phyloP scores from a whole-genome alignment of 2,888 invertebrate genomes.

The Molanna angustata region DNA sequence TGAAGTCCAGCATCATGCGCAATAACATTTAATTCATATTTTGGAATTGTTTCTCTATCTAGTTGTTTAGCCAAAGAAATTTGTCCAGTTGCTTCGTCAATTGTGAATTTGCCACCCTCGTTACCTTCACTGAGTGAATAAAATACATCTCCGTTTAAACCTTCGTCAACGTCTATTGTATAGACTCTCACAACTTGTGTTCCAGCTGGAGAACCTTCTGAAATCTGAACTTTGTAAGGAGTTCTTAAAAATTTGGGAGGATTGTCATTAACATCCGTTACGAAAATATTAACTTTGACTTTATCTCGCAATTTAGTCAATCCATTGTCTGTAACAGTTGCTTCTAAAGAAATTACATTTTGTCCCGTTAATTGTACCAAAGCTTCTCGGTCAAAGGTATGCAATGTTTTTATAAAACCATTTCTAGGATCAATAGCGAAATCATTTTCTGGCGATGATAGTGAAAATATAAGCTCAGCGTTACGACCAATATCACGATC shows the following conservation, averaged over 20 bases:
- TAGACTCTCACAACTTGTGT: slow-evolving; percentile 83
- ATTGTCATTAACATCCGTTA: slow-evolving; percentile 91
- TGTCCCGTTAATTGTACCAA: slow-evolving; percentile 74
- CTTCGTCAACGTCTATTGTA: slow-evolving; percentile 85
- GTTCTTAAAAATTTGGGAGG: slow-evolving; percentile 78
- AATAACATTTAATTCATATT: slow-evolving; percentile 74
- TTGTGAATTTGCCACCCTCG: slow-evolving; percentile 70
- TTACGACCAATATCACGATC: slow-evolving; percentile 90
- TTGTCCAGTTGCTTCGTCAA: slow-evolving; percentile 90
- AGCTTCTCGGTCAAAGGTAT: slow-evolving; percentile 86
- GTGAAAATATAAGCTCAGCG: slow-evolving; percentile 83
- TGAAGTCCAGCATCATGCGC: slow-evolving; percentile 84
- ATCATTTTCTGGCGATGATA: slow-evolving; percentile 71
- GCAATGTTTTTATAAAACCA: slow-evolving; percentile 84
- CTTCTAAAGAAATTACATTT: slow-evolving; percentile 80
- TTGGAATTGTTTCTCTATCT: slow-evolving; percentile 79
- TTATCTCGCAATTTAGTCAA: slow-evolving; percentile 72
- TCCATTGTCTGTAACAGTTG: slow-evolving; percentile 84
- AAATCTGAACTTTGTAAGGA: slow-evolving; percentile 86
- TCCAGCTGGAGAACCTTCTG: slow-evolving; percentile 79
- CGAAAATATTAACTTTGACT: slow-evolving; percentile 81
- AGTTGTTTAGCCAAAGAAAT: slow-evolving; percentile 70
- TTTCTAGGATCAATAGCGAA: slow-evolving; percentile 87
- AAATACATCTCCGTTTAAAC: slow-evolving; percentile 84
- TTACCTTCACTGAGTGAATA: slow-evolving; percentile 82